Conservation (phyloP, 2,113 vertebrate species). For the Micronycteris hirsuta region DNA sequence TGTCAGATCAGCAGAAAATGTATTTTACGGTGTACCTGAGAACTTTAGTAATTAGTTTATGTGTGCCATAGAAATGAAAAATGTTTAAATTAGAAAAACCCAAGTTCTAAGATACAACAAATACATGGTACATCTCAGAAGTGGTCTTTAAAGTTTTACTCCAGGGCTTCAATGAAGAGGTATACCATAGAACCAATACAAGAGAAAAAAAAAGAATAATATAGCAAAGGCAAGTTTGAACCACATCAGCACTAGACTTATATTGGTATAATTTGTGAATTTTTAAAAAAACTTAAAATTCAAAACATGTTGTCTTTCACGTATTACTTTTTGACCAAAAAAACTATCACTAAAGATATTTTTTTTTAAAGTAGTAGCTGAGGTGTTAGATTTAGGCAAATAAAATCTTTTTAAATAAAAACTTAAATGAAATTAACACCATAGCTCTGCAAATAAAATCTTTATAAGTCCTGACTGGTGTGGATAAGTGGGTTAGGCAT, state of each 20-base stretch:
- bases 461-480: not conserved
- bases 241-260: not conserved
- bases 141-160: not conserved
- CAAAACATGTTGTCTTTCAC: not conserved
- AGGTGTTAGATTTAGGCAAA: not conserved
- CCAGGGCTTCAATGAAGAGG: not conserved
- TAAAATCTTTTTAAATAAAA: not conserved
- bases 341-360: not conserved
- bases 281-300: not conserved
- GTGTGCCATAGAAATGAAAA: not conserved
- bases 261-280: not conserved
- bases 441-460: not conserved
- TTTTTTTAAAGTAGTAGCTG: slow-evolving; percentile 11
- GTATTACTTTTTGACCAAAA: not conserved
- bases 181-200: not conserved
- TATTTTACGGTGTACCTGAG: not conserved
- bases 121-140: not conserved
- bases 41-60: not conserved
- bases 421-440: not conserved
- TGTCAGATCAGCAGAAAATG: not conserved
- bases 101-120: not conserved
- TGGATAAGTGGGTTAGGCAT: too few species aligned
- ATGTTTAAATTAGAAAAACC: not conserved
- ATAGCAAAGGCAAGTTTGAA: not conserved
- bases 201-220: not conserved